A percentile compares a stretch with the other conserved stretches of the same genome.
Evolutionary conservation across 2,888 invertebrate genomes (phyloP).

Genomic region (Scaptomyza flava): DNA sequence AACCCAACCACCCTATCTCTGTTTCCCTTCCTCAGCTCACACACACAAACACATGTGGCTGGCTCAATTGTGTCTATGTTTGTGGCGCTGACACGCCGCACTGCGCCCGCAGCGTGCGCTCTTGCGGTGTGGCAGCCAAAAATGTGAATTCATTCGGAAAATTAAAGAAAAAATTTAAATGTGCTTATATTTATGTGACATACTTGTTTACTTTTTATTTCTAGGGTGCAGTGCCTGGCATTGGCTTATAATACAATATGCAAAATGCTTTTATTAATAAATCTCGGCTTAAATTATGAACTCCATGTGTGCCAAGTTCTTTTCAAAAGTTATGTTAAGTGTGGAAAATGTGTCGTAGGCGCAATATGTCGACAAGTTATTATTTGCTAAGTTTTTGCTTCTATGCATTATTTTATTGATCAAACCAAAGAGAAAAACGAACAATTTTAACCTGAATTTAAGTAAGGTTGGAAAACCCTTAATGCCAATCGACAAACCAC

Average conservation of each 20-base stretch:
- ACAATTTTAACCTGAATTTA: no score
- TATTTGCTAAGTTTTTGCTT: not conserved
- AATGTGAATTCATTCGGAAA: constrained; percentile 75
- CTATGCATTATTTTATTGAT: not conserved
- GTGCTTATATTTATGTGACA: constrained; percentile 68
- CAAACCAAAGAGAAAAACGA: not conserved
- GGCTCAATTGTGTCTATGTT: constrained; percentile 45
- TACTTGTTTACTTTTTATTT: constrained; percentile 43
- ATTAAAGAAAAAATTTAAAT: constrained; percentile 75
- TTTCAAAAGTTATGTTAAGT: constrained; percentile 4
- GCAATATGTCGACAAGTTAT: constrained; percentile 4
- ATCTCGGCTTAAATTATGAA: constrained; percentile 29
- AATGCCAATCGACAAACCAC: not conserved
- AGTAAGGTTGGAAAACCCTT: not conserved
- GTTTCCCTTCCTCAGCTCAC: not conserved
- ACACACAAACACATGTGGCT: constrained; percentile 33
- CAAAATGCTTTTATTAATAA: constrained; percentile 42
- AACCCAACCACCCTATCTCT: not conserved
- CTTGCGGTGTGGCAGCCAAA: constrained; percentile 33
- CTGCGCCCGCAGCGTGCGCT: constrained; percentile 16
- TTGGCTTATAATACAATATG: constrained; percentile 50
- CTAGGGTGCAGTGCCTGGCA: not conserved
- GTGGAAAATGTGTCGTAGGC: constrained; percentile 5
- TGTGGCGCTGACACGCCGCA: constrained; percentile 22
- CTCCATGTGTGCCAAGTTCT: constrained; percentile 7